Evolutionary conservation across 2,888 invertebrate genomes (phyloP).

Genomic region (Trissolcus brochymenae): DNA sequence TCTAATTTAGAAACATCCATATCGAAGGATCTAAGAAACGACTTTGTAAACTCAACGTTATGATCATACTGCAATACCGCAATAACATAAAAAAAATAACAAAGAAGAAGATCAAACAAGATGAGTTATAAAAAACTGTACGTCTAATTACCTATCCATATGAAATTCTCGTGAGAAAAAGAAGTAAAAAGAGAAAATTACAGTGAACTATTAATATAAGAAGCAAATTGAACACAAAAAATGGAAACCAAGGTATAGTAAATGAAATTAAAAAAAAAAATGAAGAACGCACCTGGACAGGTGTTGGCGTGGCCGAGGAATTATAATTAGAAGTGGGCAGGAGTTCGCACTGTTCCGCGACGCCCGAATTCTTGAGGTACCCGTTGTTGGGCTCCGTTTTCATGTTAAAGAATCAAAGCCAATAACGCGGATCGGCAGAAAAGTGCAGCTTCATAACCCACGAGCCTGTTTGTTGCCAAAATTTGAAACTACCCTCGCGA

Average conservation of each 20-base stretch:
- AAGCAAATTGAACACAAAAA: not conserved
- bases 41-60: no score
- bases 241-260: not conserved
- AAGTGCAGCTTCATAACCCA: not conserved
- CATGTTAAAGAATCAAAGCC: conserved; percentile 55
- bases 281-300: conserved; percentile 66
- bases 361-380: conserved; percentile 66
- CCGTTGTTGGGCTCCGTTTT: conserved; percentile 71
- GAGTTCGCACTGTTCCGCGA: conserved; percentile 67
- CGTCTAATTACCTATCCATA: no score
- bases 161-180: no score
- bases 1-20: no score
- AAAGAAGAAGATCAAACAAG: no score
- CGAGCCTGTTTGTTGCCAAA: no score
- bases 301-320: conserved; percentile 60
- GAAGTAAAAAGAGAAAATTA: no score
- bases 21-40: no score
- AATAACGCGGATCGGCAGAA: not conserved
- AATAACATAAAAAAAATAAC: no score
- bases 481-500: conserved; percentile 12
- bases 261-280: not conserved
- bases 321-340: conserved; percentile 64
- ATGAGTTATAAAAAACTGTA: no score
- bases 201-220: not conserved
- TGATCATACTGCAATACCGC: no score